Evolutionary conservation across 2,888 invertebrate species (phyloP).

Genomic region (Colostygia pectinataria): DNA sequence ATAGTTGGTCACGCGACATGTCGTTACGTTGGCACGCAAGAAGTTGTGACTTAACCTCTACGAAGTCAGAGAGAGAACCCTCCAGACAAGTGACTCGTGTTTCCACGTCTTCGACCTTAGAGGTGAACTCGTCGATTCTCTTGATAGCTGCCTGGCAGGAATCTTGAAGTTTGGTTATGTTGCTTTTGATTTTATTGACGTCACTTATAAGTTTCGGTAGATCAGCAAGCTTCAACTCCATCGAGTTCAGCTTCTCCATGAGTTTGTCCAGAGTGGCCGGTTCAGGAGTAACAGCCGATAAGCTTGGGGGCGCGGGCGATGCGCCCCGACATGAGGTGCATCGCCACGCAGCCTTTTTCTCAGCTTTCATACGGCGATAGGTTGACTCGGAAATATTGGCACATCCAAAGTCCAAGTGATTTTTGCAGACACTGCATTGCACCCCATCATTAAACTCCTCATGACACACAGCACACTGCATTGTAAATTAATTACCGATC

Average conservation of each 20-base stretch:
- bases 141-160: too few species aligned
- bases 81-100: neutral
- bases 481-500: too few species aligned
- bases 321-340: conserved; percentile 1
- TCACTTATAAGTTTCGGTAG: conserved; percentile 10
- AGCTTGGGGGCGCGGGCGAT: neutral
- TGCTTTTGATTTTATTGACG: conserved; percentile 4
- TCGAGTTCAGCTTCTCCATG: neutral
- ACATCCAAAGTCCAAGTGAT: conserved; percentile 8
- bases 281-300: neutral
- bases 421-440: conserved; percentile 12
- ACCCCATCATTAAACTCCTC: neutral
- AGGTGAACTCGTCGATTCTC: too few species aligned
- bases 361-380: conserved; percentile 9
- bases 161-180: too few species aligned
- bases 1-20: neutral
- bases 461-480: neutral
- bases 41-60: neutral
- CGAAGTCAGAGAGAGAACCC: neutral
- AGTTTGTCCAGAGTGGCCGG: neutral
- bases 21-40: neutral
- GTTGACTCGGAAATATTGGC: conserved; percentile 12
- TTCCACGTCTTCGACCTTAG: too few species aligned
- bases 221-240: conserved; percentile 6
- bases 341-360: conserved; percentile 4